Conservation (phyloP, 2,888 invertebrate species). For the Diplolepis rosae region DNA sequence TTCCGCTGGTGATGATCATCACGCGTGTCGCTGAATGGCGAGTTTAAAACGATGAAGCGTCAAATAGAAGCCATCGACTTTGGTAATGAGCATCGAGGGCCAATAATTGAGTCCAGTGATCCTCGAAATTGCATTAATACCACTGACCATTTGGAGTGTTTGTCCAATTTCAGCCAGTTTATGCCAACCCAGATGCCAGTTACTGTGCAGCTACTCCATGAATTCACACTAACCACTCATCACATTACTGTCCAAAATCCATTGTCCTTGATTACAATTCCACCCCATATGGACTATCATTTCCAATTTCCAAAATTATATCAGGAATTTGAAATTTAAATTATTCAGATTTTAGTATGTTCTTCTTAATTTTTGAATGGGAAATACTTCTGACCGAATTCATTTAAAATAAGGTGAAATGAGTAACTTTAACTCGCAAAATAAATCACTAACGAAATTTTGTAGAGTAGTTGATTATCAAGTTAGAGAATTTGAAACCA, state of each 20-base stretch:
- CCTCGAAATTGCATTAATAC: slow-evolving; percentile 53
- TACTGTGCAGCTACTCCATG: slow-evolving; percentile 1
- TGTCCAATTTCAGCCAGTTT: slow-evolving; percentile 42
- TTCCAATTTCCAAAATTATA: too few species aligned
- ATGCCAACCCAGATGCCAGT: slow-evolving; percentile 30
- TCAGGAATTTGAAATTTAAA: too few species aligned
- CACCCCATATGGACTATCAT: neutral
- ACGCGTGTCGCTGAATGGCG: slow-evolving; percentile 9
- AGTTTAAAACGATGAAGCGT: slow-evolving; percentile 31
- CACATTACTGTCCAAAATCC: neutral
- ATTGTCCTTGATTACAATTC: neutral
- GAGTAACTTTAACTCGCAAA: too few species aligned
- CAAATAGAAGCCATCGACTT: slow-evolving; percentile 15
- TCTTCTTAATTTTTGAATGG: too few species aligned
- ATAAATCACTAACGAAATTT: neutral
- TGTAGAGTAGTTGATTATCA: neutral
- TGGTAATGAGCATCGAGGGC: slow-evolving; percentile 53
- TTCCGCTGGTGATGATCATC: slow-evolving; percentile 4
- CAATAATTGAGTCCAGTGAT: slow-evolving; percentile 55
- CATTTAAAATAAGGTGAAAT: too few species aligned
- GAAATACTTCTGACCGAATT: too few species aligned
- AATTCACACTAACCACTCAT: neutral
- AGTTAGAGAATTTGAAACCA: neutral
- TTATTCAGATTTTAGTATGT: too few species aligned
- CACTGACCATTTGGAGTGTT: slow-evolving; percentile 39